Conservation (phyloP, 2,113 vertebrate genomes). For the Deroptyus accipitrinus region DNA sequence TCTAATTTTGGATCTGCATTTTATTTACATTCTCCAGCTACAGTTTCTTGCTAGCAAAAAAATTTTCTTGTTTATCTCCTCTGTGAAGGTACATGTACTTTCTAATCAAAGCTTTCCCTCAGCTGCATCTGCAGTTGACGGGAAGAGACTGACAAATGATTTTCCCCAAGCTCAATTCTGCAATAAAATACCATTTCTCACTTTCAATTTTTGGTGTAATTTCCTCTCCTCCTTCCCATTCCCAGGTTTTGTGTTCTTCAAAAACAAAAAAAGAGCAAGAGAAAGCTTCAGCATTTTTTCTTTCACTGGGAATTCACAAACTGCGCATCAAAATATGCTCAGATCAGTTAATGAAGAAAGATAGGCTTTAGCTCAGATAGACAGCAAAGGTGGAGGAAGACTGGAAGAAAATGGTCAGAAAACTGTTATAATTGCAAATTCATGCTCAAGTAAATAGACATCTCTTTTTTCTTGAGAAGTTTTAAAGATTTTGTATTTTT, state of each 20-base stretch:
- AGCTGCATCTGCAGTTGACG: neutral
- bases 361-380: neutral
- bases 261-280: neutral
- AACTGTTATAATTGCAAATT: neutral
- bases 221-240: neutral
- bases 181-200: neutral
- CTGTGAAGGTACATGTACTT: neutral
- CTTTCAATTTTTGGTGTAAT: constrained; percentile 12
- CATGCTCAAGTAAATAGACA: neutral
- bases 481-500: neutral
- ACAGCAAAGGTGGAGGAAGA: neutral
- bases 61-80: neutral
- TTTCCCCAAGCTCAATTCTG: neutral
- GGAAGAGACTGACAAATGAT: neutral
- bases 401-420: neutral
- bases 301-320: neutral
- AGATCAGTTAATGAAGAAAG: neutral
- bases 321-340: neutral
- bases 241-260: neutral
- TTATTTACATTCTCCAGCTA: neutral
- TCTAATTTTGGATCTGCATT: neutral
- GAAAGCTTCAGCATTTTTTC: neutral
- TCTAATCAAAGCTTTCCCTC: neutral
- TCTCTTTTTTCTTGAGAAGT: neutral
- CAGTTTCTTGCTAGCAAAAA: neutral